Percentiles rank a stretch among this genome's conserved stretches.
These are phyloP conservation scores for Isotomurus palustris DNA, from an alignment of 2,888 invertebrate species.

Conservation along the genomic window DNA sequence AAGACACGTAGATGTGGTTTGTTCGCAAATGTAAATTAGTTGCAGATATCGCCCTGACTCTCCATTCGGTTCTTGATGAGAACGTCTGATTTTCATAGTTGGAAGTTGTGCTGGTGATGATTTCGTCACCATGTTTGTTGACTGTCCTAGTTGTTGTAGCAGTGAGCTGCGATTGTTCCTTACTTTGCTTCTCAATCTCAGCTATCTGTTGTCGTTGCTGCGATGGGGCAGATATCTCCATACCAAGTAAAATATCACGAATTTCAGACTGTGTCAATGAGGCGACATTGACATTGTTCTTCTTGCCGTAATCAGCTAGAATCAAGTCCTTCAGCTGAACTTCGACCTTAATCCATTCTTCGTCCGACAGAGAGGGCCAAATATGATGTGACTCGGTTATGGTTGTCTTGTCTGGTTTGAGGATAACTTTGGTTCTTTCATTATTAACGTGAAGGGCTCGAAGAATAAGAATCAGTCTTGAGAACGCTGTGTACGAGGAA, in stretches of 20 bases:
- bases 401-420: conserved; percentile 98
- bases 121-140: conserved; percentile 99
- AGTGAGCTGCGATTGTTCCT: conserved; percentile 96
- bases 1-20: conserved; percentile 98
- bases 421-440: conserved; percentile 94
- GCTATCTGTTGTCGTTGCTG: conserved; percentile 99
- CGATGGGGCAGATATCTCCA: conserved; percentile 99
- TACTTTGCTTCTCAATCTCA: conserved; percentile 99
- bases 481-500: conserved; percentile 98
- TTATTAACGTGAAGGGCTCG: conserved; percentile 98
- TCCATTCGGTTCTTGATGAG: conserved; percentile 98
- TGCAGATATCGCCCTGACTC: conserved; percentile 94
- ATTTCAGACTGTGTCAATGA: conserved; percentile 99
- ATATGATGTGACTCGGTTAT: conserved; percentile 99
- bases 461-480: conserved; percentile 90
- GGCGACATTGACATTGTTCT: conserved; percentile 99
- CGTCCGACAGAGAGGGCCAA: conserved; percentile 95
- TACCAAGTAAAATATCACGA: conserved; percentile 96
- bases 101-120: conserved; percentile 96
- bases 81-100: conserved; percentile 99
- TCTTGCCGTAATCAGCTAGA: conserved; percentile 98
- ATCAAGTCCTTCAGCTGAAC: conserved; percentile 97
- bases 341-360: conserved; percentile 99
- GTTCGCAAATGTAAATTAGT: conserved; percentile 95
- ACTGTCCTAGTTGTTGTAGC: conserved; percentile 98